Percentiles rank a stretch among this genome's conserved stretches.
Evolutionary conservation across 2,888 invertebrate genomes (phyloP).

Genomic region (Agonopterix heracliana): DNA sequence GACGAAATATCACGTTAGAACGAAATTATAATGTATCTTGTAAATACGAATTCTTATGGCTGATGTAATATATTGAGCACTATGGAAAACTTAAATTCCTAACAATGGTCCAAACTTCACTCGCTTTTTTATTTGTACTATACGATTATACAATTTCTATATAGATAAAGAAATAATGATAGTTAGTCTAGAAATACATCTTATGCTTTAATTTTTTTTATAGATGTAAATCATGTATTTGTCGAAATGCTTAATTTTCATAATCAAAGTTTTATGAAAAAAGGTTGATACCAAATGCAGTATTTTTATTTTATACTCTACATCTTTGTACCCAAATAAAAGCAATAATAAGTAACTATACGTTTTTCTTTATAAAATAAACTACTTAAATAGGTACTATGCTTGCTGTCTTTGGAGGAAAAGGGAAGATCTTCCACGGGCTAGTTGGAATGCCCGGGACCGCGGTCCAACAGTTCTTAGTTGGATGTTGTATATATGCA

Average conservation of each 20-base stretch:
- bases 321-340: constrained; percentile 74
- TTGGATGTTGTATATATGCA: no score
- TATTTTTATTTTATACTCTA: constrained; percentile 75
- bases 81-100: constrained; percentile 72
- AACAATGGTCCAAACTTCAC: constrained; percentile 75
- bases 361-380: constrained; percentile 29
- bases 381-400: no score
- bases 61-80: constrained; percentile 65
- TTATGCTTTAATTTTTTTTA: constrained; percentile 71
- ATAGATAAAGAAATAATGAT: constrained; percentile 60
- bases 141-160: constrained; percentile 71
- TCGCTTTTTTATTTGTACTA: constrained; percentile 74
- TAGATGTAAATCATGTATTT: constrained; percentile 68
- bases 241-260: constrained; percentile 72
- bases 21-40: constrained; percentile 55
- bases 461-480: no score
- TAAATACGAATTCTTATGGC: constrained; percentile 66
- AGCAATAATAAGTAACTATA: constrained; percentile 58
- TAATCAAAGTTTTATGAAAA: constrained; percentile 68
- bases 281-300: constrained; percentile 74
- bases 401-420: no score
- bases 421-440: no score
- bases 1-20: constrained; percentile 55
- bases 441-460: no score
- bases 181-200: constrained; percentile 60